phyloP scores from a whole-genome alignment of 2,888 invertebrate genomes.

The Antitype chi region DNA sequence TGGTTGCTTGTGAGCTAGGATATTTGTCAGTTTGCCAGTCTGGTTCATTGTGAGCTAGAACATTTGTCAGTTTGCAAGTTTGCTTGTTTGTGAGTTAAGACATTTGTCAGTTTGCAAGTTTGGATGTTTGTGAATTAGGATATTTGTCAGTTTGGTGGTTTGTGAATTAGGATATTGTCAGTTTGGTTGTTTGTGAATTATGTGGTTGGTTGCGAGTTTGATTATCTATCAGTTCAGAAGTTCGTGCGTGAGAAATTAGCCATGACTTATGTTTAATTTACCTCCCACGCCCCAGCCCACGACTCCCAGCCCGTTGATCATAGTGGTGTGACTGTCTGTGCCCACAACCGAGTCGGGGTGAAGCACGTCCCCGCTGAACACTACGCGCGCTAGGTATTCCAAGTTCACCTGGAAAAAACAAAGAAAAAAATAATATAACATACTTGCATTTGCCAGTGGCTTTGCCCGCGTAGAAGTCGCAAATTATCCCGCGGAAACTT shows the following conservation, averaged over 20 bases:
- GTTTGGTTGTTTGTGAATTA: neutral
- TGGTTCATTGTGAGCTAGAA: neutral
- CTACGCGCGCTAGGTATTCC: constrained; percentile 96
- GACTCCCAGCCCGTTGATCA: constrained; percentile 99
- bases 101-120: neutral
- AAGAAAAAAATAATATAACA: too few relatives aligned
- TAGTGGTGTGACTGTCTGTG: constrained; percentile 99
- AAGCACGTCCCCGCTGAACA: constrained; percentile 93
- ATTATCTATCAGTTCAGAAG: too few relatives aligned
- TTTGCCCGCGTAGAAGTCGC: too few relatives aligned
- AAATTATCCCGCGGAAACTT: too few relatives aligned
- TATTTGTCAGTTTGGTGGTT: too few relatives aligned
- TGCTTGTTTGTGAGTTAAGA: neutral
- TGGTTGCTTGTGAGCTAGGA: too few relatives aligned
- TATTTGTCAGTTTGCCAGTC: too few relatives aligned
- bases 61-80: too few relatives aligned
- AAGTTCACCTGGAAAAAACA: constrained; percentile 95
- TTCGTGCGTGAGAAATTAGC: too few relatives aligned
- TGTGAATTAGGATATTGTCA: neutral
- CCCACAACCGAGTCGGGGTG: constrained; percentile 98
- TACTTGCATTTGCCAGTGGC: too few relatives aligned
- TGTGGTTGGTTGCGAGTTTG: too few relatives aligned
- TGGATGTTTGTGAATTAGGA: neutral
- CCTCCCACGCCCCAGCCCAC: constrained; percentile 99
- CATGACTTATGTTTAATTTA: constrained; percentile 77